These are phyloP conservation scores for Ectemnius continuus DNA, from an alignment of 2,888 invertebrate species.

Conservation along the genomic window DNA sequence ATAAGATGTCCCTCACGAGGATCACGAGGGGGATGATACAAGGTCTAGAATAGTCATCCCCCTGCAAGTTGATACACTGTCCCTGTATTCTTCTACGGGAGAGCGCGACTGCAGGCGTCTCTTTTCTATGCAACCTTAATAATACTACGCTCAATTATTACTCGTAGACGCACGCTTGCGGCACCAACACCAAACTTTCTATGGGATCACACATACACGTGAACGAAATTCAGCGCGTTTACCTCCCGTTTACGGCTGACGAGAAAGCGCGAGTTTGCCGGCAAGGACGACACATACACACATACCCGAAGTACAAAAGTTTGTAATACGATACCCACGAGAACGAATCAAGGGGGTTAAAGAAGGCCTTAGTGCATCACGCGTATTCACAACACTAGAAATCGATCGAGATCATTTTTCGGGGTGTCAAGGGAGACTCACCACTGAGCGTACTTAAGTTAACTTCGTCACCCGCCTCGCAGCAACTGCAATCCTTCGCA, in stretches of 20 bases:
- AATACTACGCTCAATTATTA: slow-evolving; percentile 31
- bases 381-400: background rate
- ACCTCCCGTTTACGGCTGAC: no score
- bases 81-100: background rate
- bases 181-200: background rate
- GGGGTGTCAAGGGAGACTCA: background rate
- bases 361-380: background rate
- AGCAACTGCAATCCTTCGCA: background rate
- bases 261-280: no score
- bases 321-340: slow-evolving; percentile 7
- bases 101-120: slow-evolving; percentile 9
- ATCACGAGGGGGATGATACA: background rate
- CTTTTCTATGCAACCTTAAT: slow-evolving; percentile 30
- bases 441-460: slow-evolving; percentile 3
- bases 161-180: slow-evolving; percentile 12
- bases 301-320: slow-evolving; percentile 4
- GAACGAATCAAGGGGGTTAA: background rate
- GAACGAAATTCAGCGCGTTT: no score
- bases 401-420: background rate
- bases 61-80: background rate
- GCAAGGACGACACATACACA: background rate
- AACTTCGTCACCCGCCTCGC: background rate
- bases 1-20: slow-evolving; percentile 3
- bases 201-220: no score
- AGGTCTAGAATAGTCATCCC: background rate